Percentiles rank a stretch among this genome's conserved stretches.
Evolutionary conservation across 2,888 invertebrate genomes (phyloP).

Genomic region (Melanotus villosus): DNA sequence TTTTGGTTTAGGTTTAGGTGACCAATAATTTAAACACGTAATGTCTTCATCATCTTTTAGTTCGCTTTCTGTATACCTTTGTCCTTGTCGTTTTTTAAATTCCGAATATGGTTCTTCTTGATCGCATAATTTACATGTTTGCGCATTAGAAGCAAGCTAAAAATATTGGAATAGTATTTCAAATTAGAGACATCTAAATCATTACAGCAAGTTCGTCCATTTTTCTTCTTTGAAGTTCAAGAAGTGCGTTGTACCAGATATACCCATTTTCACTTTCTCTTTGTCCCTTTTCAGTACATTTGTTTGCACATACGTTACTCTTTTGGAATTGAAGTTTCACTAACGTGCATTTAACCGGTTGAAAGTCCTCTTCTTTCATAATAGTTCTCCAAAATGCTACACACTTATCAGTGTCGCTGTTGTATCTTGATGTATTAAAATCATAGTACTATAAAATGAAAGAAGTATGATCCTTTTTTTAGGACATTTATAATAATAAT

Average conservation of each 20-base stretch:
- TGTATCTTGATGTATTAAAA: constrained; percentile 35
- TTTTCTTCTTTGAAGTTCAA: constrained; percentile 36
- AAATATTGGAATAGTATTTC: background rate
- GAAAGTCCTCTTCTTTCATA: constrained; percentile 31
- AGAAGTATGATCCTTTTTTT: too few species aligned
- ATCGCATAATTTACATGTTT: constrained; percentile 39
- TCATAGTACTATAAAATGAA: constrained; percentile 36
- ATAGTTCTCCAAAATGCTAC: constrained; percentile 45
- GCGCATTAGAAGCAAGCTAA: constrained; percentile 21
- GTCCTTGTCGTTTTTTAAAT: constrained; percentile 2
- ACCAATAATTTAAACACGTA: constrained; percentile 37
- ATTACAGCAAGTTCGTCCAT: constrained; percentile 44
- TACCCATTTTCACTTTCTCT: background rate
- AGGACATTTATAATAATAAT: too few species aligned
- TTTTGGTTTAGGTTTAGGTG: background rate
- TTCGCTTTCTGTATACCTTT: constrained; percentile 19
- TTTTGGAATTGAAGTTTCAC: background rate
- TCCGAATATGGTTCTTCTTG: constrained; percentile 7
- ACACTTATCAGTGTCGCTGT: constrained; percentile 42
- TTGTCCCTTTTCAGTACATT: background rate
- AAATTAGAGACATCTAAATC: constrained; percentile 11
- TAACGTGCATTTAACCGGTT: constrained; percentile 40
- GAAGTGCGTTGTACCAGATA: constrained; percentile 29
- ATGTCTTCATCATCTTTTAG: constrained; percentile 34
- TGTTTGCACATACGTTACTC: too few species aligned